phyloP scores from a whole-genome alignment of 1,140 invertebrate species.

The Drepana arcuata region DNA sequence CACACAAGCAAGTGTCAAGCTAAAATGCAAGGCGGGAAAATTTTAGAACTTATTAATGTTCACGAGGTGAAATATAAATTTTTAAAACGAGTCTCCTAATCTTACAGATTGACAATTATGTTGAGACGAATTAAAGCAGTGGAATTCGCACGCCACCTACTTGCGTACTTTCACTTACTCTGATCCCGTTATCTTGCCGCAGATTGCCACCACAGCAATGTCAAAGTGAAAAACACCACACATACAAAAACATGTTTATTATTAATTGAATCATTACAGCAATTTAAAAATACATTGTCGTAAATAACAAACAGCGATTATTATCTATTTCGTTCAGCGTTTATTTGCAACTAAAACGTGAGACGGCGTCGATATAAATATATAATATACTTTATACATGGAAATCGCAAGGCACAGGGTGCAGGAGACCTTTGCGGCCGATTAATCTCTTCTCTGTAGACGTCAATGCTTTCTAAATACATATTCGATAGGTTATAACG shows the following conservation, averaged over 20 bases:
- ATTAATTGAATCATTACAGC: slow-evolving; percentile 65
- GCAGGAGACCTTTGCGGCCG: slow-evolving; percentile 33
- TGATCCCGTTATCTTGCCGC: background rate
- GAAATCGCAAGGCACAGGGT: slow-evolving; percentile 56
- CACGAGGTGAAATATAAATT: too few species aligned
- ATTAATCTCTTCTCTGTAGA: slow-evolving; percentile 54
- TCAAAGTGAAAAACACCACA: slow-evolving; percentile 33
- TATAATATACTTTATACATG: slow-evolving; percentile 39
- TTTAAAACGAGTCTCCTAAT: too few species aligned
- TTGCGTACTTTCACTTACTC: background rate
- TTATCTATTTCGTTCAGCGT: slow-evolving; percentile 57
- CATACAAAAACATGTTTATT: slow-evolving; percentile 64
- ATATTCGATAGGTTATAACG: slow-evolving; percentile 60
- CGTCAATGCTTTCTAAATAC: slow-evolving; percentile 68
- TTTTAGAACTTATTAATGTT: too few species aligned
- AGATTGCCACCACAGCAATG: background rate
- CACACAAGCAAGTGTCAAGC: too few species aligned
- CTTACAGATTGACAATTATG: too few species aligned
- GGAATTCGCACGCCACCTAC: too few species aligned
- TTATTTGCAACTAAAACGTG: slow-evolving; percentile 55
- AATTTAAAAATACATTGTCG: slow-evolving; percentile 62
- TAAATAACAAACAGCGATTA: slow-evolving; percentile 57
- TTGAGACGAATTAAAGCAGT: too few species aligned
- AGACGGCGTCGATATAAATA: slow-evolving; percentile 51
- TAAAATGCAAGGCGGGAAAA: too few species aligned